Percentiles rank a stretch among this genome's conserved stretches.
Conservation (phyloP, 1,140 invertebrate species). For the Aphelinus certus region DNA sequence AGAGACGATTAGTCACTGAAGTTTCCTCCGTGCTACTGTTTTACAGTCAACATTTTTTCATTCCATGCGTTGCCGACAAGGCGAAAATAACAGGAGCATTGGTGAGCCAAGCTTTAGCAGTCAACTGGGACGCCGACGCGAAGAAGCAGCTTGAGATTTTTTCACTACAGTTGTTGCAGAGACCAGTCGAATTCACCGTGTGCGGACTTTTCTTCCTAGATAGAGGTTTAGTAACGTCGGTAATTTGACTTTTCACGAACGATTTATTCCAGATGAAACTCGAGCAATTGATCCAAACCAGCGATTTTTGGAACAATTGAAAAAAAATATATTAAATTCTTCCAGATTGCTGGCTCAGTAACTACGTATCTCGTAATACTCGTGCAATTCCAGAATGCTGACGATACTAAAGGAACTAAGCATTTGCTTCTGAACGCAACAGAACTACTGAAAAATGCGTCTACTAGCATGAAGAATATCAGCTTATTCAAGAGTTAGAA, state of each 20-base stretch:
- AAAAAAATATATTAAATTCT: neutral
- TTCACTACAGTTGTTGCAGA: conserved; percentile 71
- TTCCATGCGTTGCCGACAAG: conserved; percentile 33
- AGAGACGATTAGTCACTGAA: no score
- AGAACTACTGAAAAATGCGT: conserved; percentile 45
- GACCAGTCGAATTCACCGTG: conserved; percentile 71
- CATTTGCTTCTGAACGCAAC: conserved; percentile 52
- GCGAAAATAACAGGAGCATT: conserved; percentile 54
- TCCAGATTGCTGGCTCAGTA: conserved; percentile 74
- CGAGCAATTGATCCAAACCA: no score
- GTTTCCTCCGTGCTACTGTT: no score
- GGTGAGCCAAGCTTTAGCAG: conserved; percentile 55
- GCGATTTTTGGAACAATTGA: neutral
- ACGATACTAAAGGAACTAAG: conserved; percentile 50
- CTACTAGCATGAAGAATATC: conserved; percentile 28
- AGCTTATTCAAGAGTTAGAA: neutral
- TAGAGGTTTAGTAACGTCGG: conserved; percentile 72
- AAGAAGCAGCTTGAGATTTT: conserved; percentile 71
- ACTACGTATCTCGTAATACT: conserved; percentile 77
- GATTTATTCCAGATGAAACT: no score
- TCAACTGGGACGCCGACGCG: conserved; percentile 47
- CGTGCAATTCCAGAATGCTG: conserved; percentile 72
- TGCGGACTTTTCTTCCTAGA: conserved; percentile 74
- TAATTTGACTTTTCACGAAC: conserved; percentile 55
- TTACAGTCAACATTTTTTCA: neutral